Evolutionary conservation across 2,888 invertebrate species (phyloP), one percentile per base, ranked within the genome.

Genomic region (Nomada fabriciana): DNA sequence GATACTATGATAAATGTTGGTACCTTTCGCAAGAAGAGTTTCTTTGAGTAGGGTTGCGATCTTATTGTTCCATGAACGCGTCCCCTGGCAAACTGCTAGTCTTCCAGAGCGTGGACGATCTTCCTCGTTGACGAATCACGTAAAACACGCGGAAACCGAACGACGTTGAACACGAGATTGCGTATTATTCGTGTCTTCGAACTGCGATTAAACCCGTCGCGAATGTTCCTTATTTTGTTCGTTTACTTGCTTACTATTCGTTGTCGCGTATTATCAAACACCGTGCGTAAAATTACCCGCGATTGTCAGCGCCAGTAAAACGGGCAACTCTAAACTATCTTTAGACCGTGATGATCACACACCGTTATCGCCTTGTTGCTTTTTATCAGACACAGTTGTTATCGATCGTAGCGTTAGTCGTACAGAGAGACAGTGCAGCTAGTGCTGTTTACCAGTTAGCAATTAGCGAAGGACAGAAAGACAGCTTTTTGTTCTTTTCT

Each of bases 41-140:
- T 76, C 70, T 82, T 80, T 68, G 70, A 68, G 86, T 64, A 57
- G 75, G 77, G 68, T 82, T 36, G 79, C 61, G 78, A 88, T 70
- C 84, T 79, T 86, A 86, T 18, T 81, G 86, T 83, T 73, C 80
- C 79, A 76, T 79, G 83, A 80, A 86, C 88, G 82, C 70, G 76
- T 63, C 72, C 70, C 69, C 64, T 57, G 82, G 65, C 72, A 23
- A 85, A 15, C 42, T 52, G 80, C 68, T 29, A 57, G 63, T 86
- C 73, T 77, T 86, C 76, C 84, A 77, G 68, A 52, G 70, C 61
- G 72, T 57, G 57, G 60, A 69, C 18, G 29, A 61, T 88, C 80
- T 83, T 86, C 86, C 68, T 64, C 55, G 86, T 69, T 47, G 83
- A 36, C 23, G 71, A 60, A 83, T 69, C 69, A 47, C 67, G 76